Evolutionary conservation across 2,888 invertebrate species (phyloP).

Genomic region (Rutpela maculata): DNA sequence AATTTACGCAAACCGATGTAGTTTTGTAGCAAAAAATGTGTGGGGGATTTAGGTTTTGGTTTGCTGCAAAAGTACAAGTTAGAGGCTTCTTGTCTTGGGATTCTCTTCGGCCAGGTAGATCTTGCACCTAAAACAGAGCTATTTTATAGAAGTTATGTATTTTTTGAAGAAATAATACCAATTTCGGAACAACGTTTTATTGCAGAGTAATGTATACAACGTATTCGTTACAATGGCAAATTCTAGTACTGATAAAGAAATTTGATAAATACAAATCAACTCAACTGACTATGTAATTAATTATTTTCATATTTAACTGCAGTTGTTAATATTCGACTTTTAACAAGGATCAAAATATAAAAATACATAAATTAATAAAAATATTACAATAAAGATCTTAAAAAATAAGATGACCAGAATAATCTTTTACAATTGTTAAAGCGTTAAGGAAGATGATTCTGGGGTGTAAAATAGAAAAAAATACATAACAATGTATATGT

Average conservation of each 20-base stretch:
- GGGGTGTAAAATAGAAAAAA: conserved; percentile 19
- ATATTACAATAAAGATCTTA: conserved; percentile 3
- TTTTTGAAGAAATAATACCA: conserved; percentile 43
- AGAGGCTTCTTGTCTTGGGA: not conserved
- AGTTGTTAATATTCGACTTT: not conserved
- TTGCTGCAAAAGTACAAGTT: conserved; percentile 33
- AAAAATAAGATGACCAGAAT: conserved; percentile 25
- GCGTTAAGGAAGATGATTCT: conserved; percentile 27
- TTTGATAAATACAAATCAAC: not conserved
- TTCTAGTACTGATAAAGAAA: not conserved
- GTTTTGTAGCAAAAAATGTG: conserved; percentile 36
- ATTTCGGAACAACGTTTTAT: conserved; percentile 49
- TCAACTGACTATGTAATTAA: conserved; percentile 9
- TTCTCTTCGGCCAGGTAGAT: not conserved
- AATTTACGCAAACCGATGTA: conserved; percentile 38
- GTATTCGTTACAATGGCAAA: conserved; percentile 13
- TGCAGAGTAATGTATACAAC: conserved; percentile 43
- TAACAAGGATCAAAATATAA: not conserved
- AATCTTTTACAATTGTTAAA: conserved; percentile 6
- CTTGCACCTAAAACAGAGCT: conserved; percentile 50
- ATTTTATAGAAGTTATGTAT: conserved; percentile 42
- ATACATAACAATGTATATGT: conserved; percentile 19
- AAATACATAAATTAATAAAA: conserved; percentile 7
- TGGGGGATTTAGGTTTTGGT: conserved; percentile 19
- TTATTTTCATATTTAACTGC: not conserved